Base-by-base conservation (phyloP, 2,888 invertebrate species). In the Colletes collaris region DNA sequence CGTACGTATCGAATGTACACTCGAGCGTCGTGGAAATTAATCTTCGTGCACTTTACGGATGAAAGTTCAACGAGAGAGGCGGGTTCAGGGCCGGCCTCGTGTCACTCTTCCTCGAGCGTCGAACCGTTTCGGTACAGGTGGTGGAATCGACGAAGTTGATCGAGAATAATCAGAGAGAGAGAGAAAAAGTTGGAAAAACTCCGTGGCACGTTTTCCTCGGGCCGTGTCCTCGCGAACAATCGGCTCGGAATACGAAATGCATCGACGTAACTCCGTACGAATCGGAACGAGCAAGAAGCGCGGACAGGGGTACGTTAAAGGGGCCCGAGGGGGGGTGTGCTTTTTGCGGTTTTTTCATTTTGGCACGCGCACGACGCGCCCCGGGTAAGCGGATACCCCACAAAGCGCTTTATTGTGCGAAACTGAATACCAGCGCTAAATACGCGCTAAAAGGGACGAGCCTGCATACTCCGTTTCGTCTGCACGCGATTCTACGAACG, bases 371-470 rank as follows among this genome's bases (percentile, higher is more conserved):
- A 88, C 89, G 83, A 82, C 86, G 84, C 86, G 85, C 87, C 88
- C 84, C 79, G 76, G 79, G 92, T 92, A 93, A 93, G 86, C 89
- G 90, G 92, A 92, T 92, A 92, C 87, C 90, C 87, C 88, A 91
- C 91, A 92, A 92, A 91, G 91, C 91, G 89, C 91, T 92, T 92
- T 91, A 92, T 91, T 91, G 90, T 90, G 89, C 85, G 92, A 91
- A 92, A 92, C 83, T 89, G 90, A 92, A 93, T 92, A 89, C 89
- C 86, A 81, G 73, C 88, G 88, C 87, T 90, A 91, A 91, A 91
- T 91, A 91, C 89, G 87, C 87, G 83, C 77, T 88, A 89, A 87
- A 85, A 85, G 85, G 81, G 81, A 71, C 85, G 72, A 66, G 76
- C 72, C 76, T 76, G 82, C 79, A 79, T 67, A 69, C 77, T 73